Evolutionary conservation across 2,113 vertebrate species (phyloP).

Genomic region (Thamnophis sirtalis): DNA sequence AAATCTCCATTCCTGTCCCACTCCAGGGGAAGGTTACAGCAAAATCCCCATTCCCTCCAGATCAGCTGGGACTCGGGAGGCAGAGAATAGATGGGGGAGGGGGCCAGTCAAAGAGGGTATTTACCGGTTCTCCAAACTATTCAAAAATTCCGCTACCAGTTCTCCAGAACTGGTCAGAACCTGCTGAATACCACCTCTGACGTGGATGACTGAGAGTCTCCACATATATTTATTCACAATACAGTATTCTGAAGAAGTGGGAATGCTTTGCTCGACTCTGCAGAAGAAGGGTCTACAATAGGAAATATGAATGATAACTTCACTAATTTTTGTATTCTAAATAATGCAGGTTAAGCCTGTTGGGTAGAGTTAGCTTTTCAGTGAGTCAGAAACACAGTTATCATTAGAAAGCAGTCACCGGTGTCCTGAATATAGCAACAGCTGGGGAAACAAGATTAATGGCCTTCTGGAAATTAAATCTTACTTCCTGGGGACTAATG

Average conservation of each 20-base stretch:
- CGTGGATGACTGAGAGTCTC: background rate
- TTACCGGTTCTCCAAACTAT: too few species aligned
- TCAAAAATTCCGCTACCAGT: too few species aligned
- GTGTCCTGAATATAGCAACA: background rate
- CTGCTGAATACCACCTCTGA: too few species aligned
- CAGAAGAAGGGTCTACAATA: background rate
- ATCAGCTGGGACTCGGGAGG: too few species aligned
- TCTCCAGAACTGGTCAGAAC: too few species aligned
- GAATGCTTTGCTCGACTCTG: background rate
- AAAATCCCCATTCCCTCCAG: too few species aligned
- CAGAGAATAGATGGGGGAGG: too few species aligned
- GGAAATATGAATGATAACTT: background rate
- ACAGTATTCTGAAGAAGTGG: background rate
- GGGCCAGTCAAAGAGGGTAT: too few species aligned
- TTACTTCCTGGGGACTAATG: background rate
- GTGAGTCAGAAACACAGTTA: background rate
- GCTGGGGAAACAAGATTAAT: background rate
- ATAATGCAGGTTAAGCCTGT: background rate
- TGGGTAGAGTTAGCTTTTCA: background rate
- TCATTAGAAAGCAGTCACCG: background rate
- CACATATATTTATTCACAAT: background rate
- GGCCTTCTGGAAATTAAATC: background rate
- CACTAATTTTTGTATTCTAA: background rate
- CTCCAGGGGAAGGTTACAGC: too few species aligned
- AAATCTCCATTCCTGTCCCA: too few species aligned